A percentile compares a stretch with the other conserved stretches of the same genome.
Conservation (phyloP, 2,113 vertebrate species). For the Lepus europaeus region DNA sequence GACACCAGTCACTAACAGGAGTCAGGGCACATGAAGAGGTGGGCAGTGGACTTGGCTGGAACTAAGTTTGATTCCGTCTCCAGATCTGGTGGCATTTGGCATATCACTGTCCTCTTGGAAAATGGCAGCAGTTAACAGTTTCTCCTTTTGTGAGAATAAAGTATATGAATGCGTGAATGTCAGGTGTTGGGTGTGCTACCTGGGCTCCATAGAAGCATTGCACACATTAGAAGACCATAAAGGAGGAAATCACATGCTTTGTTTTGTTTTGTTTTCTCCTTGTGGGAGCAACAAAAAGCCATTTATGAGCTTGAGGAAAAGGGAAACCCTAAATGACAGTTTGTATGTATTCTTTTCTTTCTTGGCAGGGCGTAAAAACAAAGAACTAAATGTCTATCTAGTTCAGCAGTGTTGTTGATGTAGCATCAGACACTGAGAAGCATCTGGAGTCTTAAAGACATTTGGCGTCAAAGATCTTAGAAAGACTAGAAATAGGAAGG, state of each 20-base stretch:
- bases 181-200: too few species aligned
- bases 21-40: not conserved
- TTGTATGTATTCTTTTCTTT: not conserved
- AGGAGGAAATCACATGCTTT: not conserved
- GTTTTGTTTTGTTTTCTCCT: not conserved
- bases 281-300: not conserved
- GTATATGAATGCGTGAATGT: not conserved
- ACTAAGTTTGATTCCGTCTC: not conserved
- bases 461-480: not conserved
- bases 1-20: not conserved
- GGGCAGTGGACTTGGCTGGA: not conserved
- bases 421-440: not conserved
- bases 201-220: not conserved
- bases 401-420: not conserved
- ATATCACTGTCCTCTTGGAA: not conserved
- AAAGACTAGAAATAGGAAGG: not conserved
- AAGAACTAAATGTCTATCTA: not conserved
- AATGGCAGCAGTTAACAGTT: not conserved
- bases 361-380: not conserved
- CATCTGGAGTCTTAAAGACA: slow-evolving; percentile 16
- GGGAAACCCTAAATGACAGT: not conserved
- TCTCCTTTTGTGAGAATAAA: not conserved
- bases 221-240: not conserved
- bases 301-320: not conserved
- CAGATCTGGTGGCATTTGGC: not conserved